Evolutionary conservation across 2,797 vertebrate species (phyloP).

Genomic region (Cuniculus paca): DNA sequence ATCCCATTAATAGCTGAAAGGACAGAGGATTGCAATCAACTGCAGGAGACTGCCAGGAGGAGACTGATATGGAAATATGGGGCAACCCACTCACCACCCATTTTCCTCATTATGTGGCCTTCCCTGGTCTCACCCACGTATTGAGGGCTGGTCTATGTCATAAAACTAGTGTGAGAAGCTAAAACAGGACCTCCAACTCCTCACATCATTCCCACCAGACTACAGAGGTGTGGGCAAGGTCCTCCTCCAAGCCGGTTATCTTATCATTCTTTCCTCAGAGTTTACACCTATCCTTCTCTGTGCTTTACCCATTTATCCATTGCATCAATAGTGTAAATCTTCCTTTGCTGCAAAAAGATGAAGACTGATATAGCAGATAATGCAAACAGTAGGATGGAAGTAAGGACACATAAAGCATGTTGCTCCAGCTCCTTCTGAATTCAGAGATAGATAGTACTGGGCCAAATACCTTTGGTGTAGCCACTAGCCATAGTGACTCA

Average conservation of each 20-base stretch:
- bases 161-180: background rate
- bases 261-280: background rate
- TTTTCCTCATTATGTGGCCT: background rate
- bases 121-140: too few relatives aligned
- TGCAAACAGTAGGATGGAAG: background rate
- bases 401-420: background rate
- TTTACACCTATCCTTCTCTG: background rate
- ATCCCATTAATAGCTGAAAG: constrained; percentile 96
- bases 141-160: background rate
- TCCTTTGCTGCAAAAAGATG: background rate
- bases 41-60: background rate
- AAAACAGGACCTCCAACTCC: background rate
- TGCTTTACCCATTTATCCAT: background rate
- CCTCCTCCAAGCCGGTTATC: background rate
- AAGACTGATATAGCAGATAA: background rate
- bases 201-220: background rate
- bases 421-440: background rate
- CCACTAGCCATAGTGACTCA: background rate
- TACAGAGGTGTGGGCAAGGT: background rate
- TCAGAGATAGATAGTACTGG: background rate
- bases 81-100: background rate
- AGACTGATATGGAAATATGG: background rate
- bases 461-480: background rate
- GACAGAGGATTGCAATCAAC: constrained; percentile 14
- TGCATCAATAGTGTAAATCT: background rate